Conservation (phyloP, 2,888 invertebrate genomes). For the Tachina fera region DNA sequence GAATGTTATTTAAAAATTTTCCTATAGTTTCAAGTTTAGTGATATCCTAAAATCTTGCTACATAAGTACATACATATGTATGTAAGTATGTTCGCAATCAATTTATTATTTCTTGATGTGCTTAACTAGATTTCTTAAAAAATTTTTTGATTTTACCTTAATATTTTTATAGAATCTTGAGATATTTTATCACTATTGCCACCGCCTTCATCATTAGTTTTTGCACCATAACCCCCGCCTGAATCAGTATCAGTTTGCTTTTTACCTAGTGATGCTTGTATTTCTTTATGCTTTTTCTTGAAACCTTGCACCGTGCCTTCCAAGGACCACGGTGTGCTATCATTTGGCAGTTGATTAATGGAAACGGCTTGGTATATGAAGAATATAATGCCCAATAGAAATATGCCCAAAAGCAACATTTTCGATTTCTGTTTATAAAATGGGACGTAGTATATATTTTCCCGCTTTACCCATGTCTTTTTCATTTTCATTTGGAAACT, state of each 20-base stretch:
- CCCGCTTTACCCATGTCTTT: slow-evolving; percentile 83
- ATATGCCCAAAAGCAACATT: slow-evolving; percentile 81
- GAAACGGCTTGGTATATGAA: slow-evolving; percentile 82
- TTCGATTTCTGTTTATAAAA: slow-evolving; percentile 83
- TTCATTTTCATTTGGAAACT: slow-evolving; percentile 73
- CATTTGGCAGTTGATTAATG: slow-evolving; percentile 82
- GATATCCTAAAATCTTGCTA: too few relatives aligned
- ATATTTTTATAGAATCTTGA: slow-evolving; percentile 78
- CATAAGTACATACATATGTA: too few relatives aligned
- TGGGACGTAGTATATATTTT: slow-evolving; percentile 82
- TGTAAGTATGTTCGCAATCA: too few relatives aligned
- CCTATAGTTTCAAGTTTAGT: too few relatives aligned
- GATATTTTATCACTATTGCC: slow-evolving; percentile 30
- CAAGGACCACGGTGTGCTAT: slow-evolving; percentile 78
- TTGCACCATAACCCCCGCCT: slow-evolving; percentile 55
- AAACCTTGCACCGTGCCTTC: slow-evolving; percentile 76
- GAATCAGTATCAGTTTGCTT: slow-evolving; percentile 69
- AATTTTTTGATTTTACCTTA: slow-evolving; percentile 74
- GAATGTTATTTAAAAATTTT: not conserved
- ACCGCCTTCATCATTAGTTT: slow-evolving; percentile 2
- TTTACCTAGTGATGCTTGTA: slow-evolving; percentile 64
- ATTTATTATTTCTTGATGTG: too few relatives aligned
- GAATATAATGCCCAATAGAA: slow-evolving; percentile 81
- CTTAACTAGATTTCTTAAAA: not conserved
- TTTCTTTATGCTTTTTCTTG: slow-evolving; percentile 71